Evolutionary conservation across 2,113 vertebrate species (phyloP), one percentile per base, ranked within the genome.

Genomic region (Pelusios castaneus): DNA sequence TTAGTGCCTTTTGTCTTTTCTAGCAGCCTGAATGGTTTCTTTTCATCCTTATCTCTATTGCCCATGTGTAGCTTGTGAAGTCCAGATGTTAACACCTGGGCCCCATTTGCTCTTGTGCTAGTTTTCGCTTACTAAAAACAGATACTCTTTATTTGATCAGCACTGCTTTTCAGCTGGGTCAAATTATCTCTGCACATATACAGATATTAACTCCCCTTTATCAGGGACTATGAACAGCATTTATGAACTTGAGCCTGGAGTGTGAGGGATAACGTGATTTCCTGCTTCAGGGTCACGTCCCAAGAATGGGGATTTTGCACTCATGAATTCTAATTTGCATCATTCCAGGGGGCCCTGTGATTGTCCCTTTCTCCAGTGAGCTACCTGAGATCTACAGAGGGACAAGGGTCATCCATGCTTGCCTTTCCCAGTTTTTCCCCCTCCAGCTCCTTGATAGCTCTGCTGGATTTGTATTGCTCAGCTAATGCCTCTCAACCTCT

Each of bases 31-130:
- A 60, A 8, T 5, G 38, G 51, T 34, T 90, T 54, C 16, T 5
- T 82, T 88, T 80, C 51, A 22, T n/a, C 2, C 14, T 47, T 73
- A 76, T 41, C 82, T 56, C 0, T 41, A 7, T 5, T 70, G 60
- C 70, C 45, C 38, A 10, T n/a, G 3, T 70, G 51, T 38, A 79
- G 43, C 51, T 75, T 25, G 16, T 52, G 34, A 67, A 92, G 47
- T 45, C 70, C 80, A 56, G 54, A 16, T 1, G 19, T 85, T 78
- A 49, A 27, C 2, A 0, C 0, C 2, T 25, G 75, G 27, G 14
- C 14, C n/a, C n/a, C 31, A 21, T 34, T 82, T 75, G n/a, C 41
- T 70, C 51, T 38, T n/a, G 52, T 56, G 14, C 12, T 43, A 24
- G 12, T 58, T 82, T 11, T 25, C 58, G 24, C 38, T 73, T 41